These are phyloP conservation scores for Athetis lepigone DNA, from an alignment of 2,888 invertebrate species.

Conservation along the genomic window DNA sequence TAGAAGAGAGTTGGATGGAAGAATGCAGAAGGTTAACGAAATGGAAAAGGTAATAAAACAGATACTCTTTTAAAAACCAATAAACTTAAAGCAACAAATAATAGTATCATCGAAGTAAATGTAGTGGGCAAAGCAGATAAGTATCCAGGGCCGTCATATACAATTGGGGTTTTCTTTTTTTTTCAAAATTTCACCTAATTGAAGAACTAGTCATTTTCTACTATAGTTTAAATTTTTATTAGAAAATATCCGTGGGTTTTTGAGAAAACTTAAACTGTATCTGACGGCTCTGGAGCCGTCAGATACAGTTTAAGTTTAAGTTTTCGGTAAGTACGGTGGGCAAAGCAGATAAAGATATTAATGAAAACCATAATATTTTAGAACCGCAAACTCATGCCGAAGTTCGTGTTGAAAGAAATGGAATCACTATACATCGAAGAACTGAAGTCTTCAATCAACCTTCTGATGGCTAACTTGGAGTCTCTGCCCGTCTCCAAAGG, in stretches of 20 bases:
- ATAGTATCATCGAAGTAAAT: neutral
- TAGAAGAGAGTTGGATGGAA: slow-evolving; percentile 98
- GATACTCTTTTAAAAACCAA: neutral
- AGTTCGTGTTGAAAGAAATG: slow-evolving; percentile 99
- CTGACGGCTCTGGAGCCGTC: too few relatives aligned
- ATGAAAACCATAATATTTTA: slow-evolving; percentile 74
- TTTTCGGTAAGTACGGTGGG: too few relatives aligned
- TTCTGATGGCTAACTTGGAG: slow-evolving; percentile 99
- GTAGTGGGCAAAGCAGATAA: too few relatives aligned
- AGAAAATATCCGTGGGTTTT: too few relatives aligned
- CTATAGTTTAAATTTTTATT: too few relatives aligned
- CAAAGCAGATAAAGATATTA: neutral
- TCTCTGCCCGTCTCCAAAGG: slow-evolving; percentile 99
- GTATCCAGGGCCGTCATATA: too few relatives aligned
- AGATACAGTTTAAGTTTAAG: too few relatives aligned
- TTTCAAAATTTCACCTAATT: too few relatives aligned
- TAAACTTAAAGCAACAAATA: neutral
- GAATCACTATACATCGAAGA: slow-evolving; percentile 99
- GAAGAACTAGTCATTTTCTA: too few relatives aligned
- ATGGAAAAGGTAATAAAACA: slow-evolving; percentile 97
- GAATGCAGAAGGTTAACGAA: slow-evolving; percentile 98
- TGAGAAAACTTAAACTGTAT: too few relatives aligned
- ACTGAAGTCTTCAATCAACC: slow-evolving; percentile 98
- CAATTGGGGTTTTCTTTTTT: too few relatives aligned
- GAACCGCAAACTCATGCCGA: slow-evolving; percentile 99